Conservation (phyloP, 2,797 vertebrate genomes). For the Taenioides sp. region DNA sequence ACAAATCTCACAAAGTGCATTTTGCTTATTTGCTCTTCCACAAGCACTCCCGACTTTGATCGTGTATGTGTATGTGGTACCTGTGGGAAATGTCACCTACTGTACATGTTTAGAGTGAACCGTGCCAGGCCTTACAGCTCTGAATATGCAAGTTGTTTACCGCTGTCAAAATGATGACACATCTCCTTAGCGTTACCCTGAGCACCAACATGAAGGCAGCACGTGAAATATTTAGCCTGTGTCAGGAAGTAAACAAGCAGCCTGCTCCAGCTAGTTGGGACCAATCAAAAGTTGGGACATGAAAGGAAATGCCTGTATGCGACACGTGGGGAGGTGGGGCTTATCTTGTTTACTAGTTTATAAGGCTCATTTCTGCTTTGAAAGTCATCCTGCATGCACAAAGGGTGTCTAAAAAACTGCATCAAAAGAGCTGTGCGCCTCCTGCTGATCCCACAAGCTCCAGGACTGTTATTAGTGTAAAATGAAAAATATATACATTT, state of each 20-base stretch:
- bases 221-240: conserved; percentile 76
- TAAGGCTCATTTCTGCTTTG: background rate
- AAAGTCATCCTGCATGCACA: conserved; percentile 6
- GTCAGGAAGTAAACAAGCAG: conserved; percentile 72
- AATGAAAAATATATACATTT: conserved; percentile 45
- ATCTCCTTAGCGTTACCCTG: conserved; percentile 44
- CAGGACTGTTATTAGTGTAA: conserved; percentile 23
- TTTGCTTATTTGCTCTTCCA: background rate
- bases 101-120: conserved; percentile 25
- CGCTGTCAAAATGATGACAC: conserved; percentile 42
- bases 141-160: conserved; percentile 56
- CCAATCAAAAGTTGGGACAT: conserved; percentile 70
- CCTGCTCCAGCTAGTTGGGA: conserved; percentile 64
- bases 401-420: conserved; percentile 28
- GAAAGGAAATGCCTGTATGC: conserved; percentile 54
- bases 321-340: conserved; percentile 12
- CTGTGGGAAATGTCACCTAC: background rate
- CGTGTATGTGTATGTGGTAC: background rate
- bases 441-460: conserved; percentile 32
- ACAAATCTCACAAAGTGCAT: background rate
- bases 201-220: conserved; percentile 58
- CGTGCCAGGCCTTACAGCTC: conserved; percentile 14
- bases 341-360: conserved; percentile 19
- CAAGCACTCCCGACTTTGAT: background rate
- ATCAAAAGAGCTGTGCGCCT: conserved; percentile 33